Evolutionary conservation across 2,888 invertebrate species (phyloP).

Genomic region (Griposia aprilina): DNA sequence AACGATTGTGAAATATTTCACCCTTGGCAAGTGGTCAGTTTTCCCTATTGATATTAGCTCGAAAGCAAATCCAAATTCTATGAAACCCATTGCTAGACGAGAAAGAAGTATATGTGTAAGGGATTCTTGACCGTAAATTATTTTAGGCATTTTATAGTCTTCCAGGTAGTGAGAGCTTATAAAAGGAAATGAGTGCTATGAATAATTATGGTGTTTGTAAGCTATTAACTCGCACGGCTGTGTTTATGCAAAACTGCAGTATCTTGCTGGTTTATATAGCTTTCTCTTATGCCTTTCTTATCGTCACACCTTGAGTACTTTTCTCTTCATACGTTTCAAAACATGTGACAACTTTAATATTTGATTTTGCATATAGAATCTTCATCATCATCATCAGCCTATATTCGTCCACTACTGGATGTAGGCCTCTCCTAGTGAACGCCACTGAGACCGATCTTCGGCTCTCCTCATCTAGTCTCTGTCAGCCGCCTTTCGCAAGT

Average conservation of each 20-base stretch:
- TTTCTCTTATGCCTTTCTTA: constrained; percentile 54
- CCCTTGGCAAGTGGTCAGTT: too few species aligned
- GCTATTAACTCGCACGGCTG: constrained; percentile 42
- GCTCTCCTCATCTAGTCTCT: too few species aligned
- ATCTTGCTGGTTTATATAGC: constrained; percentile 49
- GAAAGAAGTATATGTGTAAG: background rate
- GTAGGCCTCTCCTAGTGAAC: too few species aligned
- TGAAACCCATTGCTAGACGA: background rate
- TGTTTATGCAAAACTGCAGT: constrained; percentile 64
- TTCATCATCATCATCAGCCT: too few species aligned
- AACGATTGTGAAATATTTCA: too few species aligned
- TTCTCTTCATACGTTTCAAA: constrained; percentile 26
- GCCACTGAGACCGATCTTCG: too few species aligned
- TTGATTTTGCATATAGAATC: too few species aligned
- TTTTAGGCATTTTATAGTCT: constrained; percentile 46
- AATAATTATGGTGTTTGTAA: constrained; percentile 56
- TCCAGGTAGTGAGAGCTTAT: constrained; percentile 26
- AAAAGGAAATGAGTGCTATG: constrained; percentile 61
- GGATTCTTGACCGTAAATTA: constrained; percentile 36
- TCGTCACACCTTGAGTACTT: constrained; percentile 31
- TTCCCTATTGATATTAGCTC: too few species aligned
- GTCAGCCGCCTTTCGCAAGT: too few species aligned
- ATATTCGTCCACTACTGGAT: too few species aligned
- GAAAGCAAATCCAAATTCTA: too few species aligned
- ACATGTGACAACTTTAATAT: background rate